Base-by-base conservation (phyloP, 2,888 invertebrate species). In the Folsomia manolachei region DNA sequence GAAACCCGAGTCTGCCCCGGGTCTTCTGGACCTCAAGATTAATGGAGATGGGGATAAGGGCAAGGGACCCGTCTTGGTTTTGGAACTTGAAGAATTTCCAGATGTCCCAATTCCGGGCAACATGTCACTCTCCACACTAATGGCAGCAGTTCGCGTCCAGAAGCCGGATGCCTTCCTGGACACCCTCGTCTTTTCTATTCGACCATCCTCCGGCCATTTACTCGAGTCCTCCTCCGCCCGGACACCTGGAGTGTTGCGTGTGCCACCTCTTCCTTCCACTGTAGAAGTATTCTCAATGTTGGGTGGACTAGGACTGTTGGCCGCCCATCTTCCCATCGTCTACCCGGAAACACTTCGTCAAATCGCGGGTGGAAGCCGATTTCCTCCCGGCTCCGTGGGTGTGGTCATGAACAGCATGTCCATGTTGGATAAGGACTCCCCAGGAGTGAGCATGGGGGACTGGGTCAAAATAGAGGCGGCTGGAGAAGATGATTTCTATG, bases 271-370 rank as follows among this genome's bases (percentile, higher is more conserved):
- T 63, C 84, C 84, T 1, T 85, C 85, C 14, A 89, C 92, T 69
- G 86, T 95, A 81, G 92, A 94, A 82, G 90, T 92, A 80, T 96
- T 97, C 85, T 94, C 94, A 68, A 89, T 90, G 75, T 90, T 91
- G 79, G 95, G 95, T 71, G 96, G 96, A 1, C 87, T 97, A 71
- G 94, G 94, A 18, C 86, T 95, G 73, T 86, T 97, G 74, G 95
- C 96, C 0, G 91, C 93, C 82, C 91, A 94, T 80, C 86, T 97
- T 81, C 95, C 95, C 0, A 88, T 94, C 0, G 90, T 95, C 21
- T 94, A 92, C 85, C 93, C 94, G 2, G 92, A 94, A 77, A 85
- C 87, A 18, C 85, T 87, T n/a, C 87, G 89, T 79, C 87, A 89
- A 81, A 84, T 87, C 75, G 78, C 78, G 14, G 75, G 77, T 1